phyloP scores from a whole-genome alignment of 1,140 invertebrate genomes.

The silkworm (Bombyx mori) region DNA sequence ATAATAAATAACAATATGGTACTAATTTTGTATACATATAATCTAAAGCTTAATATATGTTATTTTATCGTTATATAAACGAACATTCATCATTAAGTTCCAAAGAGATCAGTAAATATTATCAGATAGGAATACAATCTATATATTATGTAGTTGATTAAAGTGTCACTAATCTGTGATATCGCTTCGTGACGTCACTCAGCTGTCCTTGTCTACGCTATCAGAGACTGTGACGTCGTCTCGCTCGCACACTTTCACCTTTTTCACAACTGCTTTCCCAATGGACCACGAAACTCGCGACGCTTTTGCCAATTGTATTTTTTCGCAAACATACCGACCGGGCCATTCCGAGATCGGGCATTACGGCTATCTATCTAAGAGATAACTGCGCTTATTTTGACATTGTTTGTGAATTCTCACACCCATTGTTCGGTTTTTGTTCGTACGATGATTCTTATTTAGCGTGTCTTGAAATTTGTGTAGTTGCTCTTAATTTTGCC shows the following conservation, averaged over 20 bases:
- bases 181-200: slow-evolving; percentile 25
- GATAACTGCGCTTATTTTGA: slow-evolving; percentile 6
- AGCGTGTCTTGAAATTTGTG: background rate
- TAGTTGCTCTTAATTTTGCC: background rate
- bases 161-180: slow-evolving; percentile 10
- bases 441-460: no score
- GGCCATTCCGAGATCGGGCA: slow-evolving; percentile 16
- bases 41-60: no score
- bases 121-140: background rate
- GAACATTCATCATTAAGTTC: no score
- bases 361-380: slow-evolving; percentile 7
- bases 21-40: no score
- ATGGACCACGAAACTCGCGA: slow-evolving; percentile 43
- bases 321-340: slow-evolving; percentile 30
- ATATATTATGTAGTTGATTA: no score
- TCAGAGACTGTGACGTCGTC: slow-evolving; percentile 20
- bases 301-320: slow-evolving; percentile 44
- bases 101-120: background rate
- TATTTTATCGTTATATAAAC: no score
- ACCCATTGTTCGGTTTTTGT: slow-evolving; percentile 7
- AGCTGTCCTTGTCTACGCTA: slow-evolving; percentile 25
- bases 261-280: slow-evolving; percentile 49
- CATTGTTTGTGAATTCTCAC: slow-evolving; percentile 14
- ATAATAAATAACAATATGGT: no score
- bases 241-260: slow-evolving; percentile 52